These are phyloP conservation scores for Parnassius smintheus DNA, from an alignment of 2,888 invertebrate species.

Conservation along the genomic window DNA sequence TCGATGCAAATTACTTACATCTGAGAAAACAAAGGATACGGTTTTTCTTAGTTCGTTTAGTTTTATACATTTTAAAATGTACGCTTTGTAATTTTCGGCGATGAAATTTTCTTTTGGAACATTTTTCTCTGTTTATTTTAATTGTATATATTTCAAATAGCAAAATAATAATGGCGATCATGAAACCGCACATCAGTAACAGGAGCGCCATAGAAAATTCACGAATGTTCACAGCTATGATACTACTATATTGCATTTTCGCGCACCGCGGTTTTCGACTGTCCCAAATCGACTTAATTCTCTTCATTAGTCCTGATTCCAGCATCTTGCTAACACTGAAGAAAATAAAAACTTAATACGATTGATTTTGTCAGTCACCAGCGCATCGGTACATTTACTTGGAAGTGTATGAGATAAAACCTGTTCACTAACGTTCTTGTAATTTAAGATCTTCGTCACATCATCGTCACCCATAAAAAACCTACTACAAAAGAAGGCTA, in stretches of 20 bases:
- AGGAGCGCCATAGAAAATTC: slow-evolving; percentile 82
- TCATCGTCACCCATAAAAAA: no score
- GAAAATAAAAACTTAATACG: slow-evolving; percentile 26
- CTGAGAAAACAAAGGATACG: not conserved
- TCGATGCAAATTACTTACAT: not conserved
- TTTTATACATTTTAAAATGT: slow-evolving; percentile 6
- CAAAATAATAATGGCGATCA: slow-evolving; percentile 56
- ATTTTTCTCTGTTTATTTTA: slow-evolving; percentile 8
- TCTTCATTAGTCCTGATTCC: slow-evolving; percentile 82
- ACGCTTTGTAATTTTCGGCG: not conserved
- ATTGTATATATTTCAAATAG: slow-evolving; percentile 49
- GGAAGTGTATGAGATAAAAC: no score
- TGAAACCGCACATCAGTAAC: slow-evolving; percentile 72
- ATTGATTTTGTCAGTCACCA: no score
- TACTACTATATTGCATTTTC: slow-evolving; percentile 61
- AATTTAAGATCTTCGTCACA: no score
- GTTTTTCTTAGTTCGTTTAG: not conserved
- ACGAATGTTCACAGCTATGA: slow-evolving; percentile 77
- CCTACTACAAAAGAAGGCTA: no score
- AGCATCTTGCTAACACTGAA: slow-evolving; percentile 79
- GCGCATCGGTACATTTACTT: no score
- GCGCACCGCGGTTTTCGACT: slow-evolving; percentile 82
- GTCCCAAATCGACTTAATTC: slow-evolving; percentile 81
- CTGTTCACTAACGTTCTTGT: no score
- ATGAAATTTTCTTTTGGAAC: not conserved